Percentiles rank a stretch among this genome's conserved stretches.
Evolutionary conservation across 1,140 invertebrate genomes (phyloP).

Genomic region (Zaprionus gabonicus): DNA sequence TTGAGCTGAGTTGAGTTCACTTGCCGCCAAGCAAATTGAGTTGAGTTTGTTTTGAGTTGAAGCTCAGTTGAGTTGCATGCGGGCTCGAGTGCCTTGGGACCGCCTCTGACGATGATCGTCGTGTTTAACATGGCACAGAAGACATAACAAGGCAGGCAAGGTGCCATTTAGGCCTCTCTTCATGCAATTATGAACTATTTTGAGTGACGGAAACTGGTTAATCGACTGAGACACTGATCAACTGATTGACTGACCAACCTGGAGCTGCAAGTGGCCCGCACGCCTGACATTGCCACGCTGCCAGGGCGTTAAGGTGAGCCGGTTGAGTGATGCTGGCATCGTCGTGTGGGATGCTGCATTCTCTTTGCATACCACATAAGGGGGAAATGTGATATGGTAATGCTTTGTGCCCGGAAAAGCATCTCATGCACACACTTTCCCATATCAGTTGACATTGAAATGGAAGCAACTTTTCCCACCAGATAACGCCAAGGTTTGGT

Average conservation of each 20-base stretch:
- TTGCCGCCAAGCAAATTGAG: slow-evolving; percentile 20
- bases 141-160: slow-evolving; percentile 62
- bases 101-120: slow-evolving; percentile 48
- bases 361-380: background rate
- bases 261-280: background rate
- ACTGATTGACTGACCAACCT: slow-evolving; percentile 34
- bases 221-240: slow-evolving; percentile 25
- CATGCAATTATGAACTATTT: slow-evolving; percentile 77
- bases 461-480: background rate
- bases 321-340: slow-evolving; percentile 1
- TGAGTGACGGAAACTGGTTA: slow-evolving; percentile 61
- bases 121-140: slow-evolving; percentile 54
- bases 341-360: slow-evolving; percentile 32
- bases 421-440: slow-evolving; percentile 24
- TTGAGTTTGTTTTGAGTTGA: slow-evolving; percentile 15
- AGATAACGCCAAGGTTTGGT: slow-evolving; percentile 44
- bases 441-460: slow-evolving; percentile 27
- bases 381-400: slow-evolving; percentile 36
- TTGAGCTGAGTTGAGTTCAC: slow-evolving; percentile 26
- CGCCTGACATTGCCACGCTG: slow-evolving; percentile 35
- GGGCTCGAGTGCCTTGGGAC: slow-evolving; percentile 1
- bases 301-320: slow-evolving; percentile 43
- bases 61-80: slow-evolving; percentile 10
- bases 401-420: slow-evolving; percentile 15
- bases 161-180: slow-evolving; percentile 64